Percentiles rank a stretch among this genome's conserved stretches.
These are phyloP conservation scores for Grantiella picta DNA, from an alignment of 2,113 vertebrate genomes.

Conservation along the genomic window DNA sequence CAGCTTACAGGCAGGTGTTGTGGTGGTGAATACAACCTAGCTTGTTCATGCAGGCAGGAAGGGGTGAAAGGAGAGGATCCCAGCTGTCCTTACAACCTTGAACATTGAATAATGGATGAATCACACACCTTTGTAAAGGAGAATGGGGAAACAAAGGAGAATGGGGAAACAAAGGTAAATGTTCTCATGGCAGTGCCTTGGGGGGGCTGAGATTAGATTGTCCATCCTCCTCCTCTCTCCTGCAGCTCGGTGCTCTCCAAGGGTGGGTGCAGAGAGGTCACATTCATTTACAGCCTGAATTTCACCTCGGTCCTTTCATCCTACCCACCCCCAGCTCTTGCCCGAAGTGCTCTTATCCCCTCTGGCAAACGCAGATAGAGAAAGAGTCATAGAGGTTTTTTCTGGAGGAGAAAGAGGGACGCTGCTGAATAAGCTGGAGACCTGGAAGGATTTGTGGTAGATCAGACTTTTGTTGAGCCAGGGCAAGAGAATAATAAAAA, in stretches of 20 bases:
- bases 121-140: not conserved
- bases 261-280: not conserved
- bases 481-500: slow-evolving; percentile 61
- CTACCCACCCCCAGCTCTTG: not conserved
- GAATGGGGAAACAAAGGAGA: not conserved
- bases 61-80: not conserved
- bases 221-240: not conserved
- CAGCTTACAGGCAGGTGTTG: not conserved
- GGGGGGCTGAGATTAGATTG: not conserved
- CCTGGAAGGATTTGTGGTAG: slow-evolving; percentile 42
- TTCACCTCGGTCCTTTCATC: not conserved
- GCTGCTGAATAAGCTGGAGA: slow-evolving; percentile 51
- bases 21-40: not conserved
- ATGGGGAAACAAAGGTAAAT: not conserved
- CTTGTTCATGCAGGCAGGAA: not conserved
- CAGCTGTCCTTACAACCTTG: not conserved
- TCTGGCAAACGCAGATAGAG: not conserved
- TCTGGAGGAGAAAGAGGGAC: not conserved
- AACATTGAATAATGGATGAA: slow-evolving; percentile 26
- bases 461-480: slow-evolving; percentile 42
- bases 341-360: not conserved
- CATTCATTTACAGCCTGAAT: not conserved
- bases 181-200: not conserved
- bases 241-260: not conserved
- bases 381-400: not conserved